These are phyloP conservation scores for Tinea trinotella DNA, from an alignment of 2,888 invertebrate genomes.

Conservation along the genomic window DNA sequence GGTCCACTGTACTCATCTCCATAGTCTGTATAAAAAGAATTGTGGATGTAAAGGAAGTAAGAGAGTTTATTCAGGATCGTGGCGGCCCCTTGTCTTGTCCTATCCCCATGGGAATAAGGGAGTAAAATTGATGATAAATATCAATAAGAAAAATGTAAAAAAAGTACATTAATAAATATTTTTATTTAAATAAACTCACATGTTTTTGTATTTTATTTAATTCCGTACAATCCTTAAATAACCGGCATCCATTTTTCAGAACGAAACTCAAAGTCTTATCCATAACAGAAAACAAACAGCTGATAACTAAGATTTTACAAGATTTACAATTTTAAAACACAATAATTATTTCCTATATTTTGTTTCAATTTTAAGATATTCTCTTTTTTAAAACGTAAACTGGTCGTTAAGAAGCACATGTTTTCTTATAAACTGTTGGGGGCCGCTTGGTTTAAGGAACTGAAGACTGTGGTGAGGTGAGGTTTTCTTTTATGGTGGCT, in stretches of 20 bases:
- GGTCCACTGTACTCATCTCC: no score
- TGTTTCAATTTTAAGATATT: neutral
- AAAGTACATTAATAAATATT: constrained; percentile 15
- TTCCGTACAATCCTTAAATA: constrained; percentile 59
- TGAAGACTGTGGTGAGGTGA: neutral
- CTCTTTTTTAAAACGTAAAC: neutral
- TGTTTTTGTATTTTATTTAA: constrained; percentile 36
- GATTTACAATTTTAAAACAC: neutral
- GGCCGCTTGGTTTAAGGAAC: constrained; percentile 11
- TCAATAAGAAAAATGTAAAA: constrained; percentile 15
- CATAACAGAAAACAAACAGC: neutral
- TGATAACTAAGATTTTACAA: neutral
- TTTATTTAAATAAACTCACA: constrained; percentile 38
- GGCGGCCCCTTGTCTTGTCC: no score
- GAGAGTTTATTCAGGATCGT: no score
- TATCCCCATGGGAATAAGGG: no score
- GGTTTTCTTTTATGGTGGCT: no score
- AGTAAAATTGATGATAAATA: no score
- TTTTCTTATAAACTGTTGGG: neutral
- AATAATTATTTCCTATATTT: neutral
- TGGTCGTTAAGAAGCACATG: constrained; percentile 6
- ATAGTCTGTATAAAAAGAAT: no score
- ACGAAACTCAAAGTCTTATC: constrained; percentile 25
- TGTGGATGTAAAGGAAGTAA: no score
- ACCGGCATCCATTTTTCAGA: constrained; percentile 60